These are phyloP conservation scores for Melipona bicolor DNA, from an alignment of 2,888 invertebrate genomes.

Conservation along the genomic window DNA sequence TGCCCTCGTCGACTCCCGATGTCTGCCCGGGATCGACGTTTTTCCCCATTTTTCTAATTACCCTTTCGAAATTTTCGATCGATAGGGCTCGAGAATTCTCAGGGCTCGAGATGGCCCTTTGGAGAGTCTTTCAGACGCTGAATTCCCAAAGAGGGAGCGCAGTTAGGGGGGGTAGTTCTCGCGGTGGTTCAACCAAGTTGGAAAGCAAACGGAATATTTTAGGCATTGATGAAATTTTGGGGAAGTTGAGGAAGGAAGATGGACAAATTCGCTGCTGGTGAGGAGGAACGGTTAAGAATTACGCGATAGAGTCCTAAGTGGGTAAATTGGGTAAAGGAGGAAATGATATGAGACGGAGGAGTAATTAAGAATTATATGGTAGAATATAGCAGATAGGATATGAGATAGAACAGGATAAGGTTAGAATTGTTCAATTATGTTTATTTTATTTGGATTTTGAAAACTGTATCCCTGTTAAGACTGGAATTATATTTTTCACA, in stretches of 20 bases:
- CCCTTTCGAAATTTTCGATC: slow-evolving; percentile 9
- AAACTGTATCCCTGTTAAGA: too few relatives aligned
- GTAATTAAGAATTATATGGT: too few relatives aligned
- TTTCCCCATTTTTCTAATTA: neutral
- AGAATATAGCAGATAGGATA: too few relatives aligned
- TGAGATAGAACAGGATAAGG: too few relatives aligned
- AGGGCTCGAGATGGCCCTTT: neutral
- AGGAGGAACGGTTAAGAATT: neutral
- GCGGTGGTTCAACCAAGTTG: neutral
- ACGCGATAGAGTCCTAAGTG: neutral
- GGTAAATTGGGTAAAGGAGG: too few relatives aligned
- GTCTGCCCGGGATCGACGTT: slow-evolving; percentile 1
- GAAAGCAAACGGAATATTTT: too few relatives aligned
- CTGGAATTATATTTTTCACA: too few relatives aligned
- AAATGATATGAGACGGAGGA: too few relatives aligned
- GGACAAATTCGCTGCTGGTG: neutral
- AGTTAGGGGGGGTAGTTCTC: neutral
- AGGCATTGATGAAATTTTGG: neutral
- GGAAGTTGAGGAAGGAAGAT: neutral
- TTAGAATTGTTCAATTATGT: too few relatives aligned
- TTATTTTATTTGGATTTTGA: too few relatives aligned
- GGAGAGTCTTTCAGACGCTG: neutral
- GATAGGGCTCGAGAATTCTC: neutral
- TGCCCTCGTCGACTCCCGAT: slow-evolving; percentile 24
- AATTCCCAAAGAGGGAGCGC: neutral